Conservation (phyloP, 2,888 invertebrate genomes). For the Ametastegia equiseti region DNA sequence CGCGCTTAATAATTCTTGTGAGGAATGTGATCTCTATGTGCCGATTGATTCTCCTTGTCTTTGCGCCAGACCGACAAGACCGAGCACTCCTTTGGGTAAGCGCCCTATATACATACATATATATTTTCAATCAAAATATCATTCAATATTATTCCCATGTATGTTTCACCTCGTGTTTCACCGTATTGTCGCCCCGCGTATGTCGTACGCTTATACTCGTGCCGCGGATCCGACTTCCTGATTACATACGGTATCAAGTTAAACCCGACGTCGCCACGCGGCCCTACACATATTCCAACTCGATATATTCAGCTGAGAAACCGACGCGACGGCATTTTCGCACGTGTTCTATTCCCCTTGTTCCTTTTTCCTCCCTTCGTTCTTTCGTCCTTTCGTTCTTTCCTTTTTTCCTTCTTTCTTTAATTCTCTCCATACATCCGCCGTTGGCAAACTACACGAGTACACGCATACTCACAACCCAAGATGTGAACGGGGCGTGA, state of each 20-base stretch:
- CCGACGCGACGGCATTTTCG: background rate
- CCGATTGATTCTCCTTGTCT: conserved; percentile 25
- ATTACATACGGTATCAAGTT: background rate
- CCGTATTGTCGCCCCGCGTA: too few species aligned
- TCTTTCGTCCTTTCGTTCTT: too few species aligned
- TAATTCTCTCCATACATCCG: too few species aligned
- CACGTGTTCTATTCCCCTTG: conserved; percentile 6
- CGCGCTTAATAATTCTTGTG: conserved; percentile 57
- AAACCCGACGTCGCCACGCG: background rate
- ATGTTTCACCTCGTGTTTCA: too few species aligned
- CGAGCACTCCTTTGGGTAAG: conserved; percentile 31
- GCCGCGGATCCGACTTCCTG: too few species aligned
- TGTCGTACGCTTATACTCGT: too few species aligned
- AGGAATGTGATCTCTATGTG: conserved; percentile 71
- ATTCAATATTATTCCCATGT: background rate
- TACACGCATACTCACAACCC: background rate
- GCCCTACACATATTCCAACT: background rate
- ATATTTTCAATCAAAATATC: background rate
- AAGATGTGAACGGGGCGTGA: background rate
- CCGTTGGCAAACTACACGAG: too few species aligned
- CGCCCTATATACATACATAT: background rate
- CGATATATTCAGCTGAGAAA: background rate
- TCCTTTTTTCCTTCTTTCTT: too few species aligned
- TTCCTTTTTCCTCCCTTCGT: background rate
- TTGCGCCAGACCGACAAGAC: conserved; percentile 25